Evolutionary conservation across 1,140 invertebrate genomes (phyloP).

Genomic region (Eubasilissa regina): DNA sequence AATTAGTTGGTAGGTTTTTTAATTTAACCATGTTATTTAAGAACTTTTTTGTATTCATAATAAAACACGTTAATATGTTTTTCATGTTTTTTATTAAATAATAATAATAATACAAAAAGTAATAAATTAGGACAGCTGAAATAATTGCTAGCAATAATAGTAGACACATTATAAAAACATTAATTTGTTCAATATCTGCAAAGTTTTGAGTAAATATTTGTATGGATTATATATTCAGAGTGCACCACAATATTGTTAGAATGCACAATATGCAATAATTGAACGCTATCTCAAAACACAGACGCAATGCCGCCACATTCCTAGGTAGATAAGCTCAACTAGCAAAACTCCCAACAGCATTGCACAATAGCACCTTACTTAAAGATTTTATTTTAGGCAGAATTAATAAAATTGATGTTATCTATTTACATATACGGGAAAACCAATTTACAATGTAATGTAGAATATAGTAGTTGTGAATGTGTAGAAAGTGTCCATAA

Average conservation of each 20-base stretch:
- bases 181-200: conserved; percentile 41
- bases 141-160: conserved; percentile 58
- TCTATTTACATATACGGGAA: conserved; percentile 57
- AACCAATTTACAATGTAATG: conserved; percentile 53
- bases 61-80: conserved; percentile 47
- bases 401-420: conserved; percentile 50
- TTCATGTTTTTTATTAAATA: conserved; percentile 59
- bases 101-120: conserved; percentile 61
- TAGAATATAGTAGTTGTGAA: conserved; percentile 38
- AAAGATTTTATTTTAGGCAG: conserved; percentile 49
- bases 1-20: no score
- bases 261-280: conserved; percentile 18
- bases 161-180: conserved; percentile 58
- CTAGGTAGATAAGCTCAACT: background rate
- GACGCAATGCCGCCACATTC: background rate
- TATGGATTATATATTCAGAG: conserved; percentile 17
- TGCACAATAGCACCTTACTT: conserved; percentile 58
- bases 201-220: conserved; percentile 30
- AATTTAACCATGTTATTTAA: no score
- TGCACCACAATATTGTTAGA: conserved; percentile 26
- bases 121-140: conserved; percentile 61
- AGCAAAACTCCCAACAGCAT: conserved; percentile 26
- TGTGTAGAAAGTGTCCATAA: conserved; percentile 41
- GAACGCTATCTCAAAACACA: background rate
- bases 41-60: background rate